A percentile compares a stretch with the other conserved stretches of the same genome.
Conservation (phyloP, 2,113 vertebrate genomes). For the Dinomys branickii region DNA sequence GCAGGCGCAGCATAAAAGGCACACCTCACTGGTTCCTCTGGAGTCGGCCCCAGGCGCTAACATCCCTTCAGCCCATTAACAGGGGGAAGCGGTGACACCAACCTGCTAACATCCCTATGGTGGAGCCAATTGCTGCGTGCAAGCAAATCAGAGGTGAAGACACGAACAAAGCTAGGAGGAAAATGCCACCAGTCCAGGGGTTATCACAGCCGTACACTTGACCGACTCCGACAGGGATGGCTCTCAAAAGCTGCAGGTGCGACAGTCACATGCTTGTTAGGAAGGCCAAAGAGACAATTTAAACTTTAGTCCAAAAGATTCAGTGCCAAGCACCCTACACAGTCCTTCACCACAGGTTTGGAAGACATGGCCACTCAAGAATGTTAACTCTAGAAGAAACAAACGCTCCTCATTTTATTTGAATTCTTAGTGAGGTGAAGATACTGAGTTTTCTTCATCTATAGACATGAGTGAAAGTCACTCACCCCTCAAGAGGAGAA, state of each 20-base stretch:
- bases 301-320: background rate
- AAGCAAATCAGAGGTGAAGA: conserved; percentile 92
- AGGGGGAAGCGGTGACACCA: background rate
- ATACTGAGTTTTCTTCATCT: background rate
- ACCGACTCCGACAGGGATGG: conserved; percentile 91
- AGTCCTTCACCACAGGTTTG: background rate
- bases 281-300: background rate
- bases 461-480: background rate
- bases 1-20: background rate
- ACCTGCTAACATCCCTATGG: conserved; percentile 93
- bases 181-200: conserved; percentile 93
- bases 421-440: background rate
- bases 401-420: background rate
- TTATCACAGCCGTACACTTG: conserved; percentile 94
- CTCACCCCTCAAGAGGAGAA: background rate
- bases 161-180: conserved; percentile 90
- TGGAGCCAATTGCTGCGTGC: conserved; percentile 91
- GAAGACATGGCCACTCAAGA: background rate
- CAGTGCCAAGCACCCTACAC: background rate
- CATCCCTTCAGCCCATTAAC: background rate
- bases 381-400: background rate
- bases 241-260: conserved; percentile 88
- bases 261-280: background rate
- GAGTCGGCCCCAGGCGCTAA: background rate
- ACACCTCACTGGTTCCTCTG: background rate